Conservation (phyloP, 2,797 vertebrate genomes). For the Chrysocyon brachyurus region DNA sequence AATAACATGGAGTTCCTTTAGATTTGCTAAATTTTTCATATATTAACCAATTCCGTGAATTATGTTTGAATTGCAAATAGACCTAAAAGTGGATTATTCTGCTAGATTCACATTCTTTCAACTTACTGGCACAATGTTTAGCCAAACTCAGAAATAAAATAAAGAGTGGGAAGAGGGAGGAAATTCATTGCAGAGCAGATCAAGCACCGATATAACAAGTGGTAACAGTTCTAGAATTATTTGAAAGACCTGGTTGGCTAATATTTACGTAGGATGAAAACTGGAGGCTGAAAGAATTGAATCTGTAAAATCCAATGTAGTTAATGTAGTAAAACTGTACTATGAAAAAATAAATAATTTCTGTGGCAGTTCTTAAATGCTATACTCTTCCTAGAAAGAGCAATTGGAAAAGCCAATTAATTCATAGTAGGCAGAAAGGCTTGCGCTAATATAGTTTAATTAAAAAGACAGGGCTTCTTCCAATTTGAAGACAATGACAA, state of each 20-base stretch:
- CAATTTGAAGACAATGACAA: constrained; percentile 54
- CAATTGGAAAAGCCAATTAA: constrained; percentile 56
- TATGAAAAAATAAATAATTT: neutral
- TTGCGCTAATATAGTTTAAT: constrained; percentile 67
- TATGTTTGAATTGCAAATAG: neutral
- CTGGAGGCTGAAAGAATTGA: neutral
- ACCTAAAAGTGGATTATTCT: neutral
- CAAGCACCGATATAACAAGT: neutral
- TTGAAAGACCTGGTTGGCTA: neutral
- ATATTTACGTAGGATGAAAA: constrained; percentile 33
- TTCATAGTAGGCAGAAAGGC: neutral
- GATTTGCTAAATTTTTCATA: neutral
- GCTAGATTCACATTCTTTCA: neutral
- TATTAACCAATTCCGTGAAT: neutral
- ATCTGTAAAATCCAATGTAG: neutral
- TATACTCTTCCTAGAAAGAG: neutral
- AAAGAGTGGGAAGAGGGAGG: neutral
- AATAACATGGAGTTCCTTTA: neutral
- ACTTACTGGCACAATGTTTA: neutral
- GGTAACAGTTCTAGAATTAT: constrained; percentile 23
- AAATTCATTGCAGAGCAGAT: neutral
- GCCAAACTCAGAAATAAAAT: constrained; percentile 27
- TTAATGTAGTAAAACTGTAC: neutral
- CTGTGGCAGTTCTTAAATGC: constrained; percentile 29
- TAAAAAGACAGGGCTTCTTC: constrained; percentile 51